phyloP scores from a whole-genome alignment of 1,140 invertebrate species.

The Delia radicum region DNA sequence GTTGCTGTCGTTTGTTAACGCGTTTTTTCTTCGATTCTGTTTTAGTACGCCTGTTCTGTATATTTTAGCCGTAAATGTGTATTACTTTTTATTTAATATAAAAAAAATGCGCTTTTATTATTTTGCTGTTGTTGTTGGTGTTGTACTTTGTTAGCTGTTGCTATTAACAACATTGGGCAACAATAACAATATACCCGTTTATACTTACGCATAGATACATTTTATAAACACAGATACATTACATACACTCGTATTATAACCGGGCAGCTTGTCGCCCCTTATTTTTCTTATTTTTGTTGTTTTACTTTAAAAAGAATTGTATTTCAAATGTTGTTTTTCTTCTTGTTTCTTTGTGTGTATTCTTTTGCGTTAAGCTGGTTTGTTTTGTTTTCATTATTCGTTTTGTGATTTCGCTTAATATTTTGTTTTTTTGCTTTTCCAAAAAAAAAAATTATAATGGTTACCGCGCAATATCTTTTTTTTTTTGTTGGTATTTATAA shows the following conservation, averaged over 20 bases:
- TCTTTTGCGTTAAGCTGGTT: background rate
- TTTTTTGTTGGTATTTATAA: background rate
- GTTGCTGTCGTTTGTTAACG: background rate
- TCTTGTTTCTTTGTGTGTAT: background rate
- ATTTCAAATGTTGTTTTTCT: background rate
- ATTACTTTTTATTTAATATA: background rate
- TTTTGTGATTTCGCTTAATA: background rate
- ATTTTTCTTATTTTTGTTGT: background rate
- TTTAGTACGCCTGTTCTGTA: background rate
- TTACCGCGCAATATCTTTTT: background rate
- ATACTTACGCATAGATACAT: background rate
- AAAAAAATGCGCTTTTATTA: background rate
- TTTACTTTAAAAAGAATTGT: background rate
- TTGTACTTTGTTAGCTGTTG: background rate
- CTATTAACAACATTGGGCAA: background rate
- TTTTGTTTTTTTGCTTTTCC: background rate
- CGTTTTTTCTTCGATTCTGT: background rate
- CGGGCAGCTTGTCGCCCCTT: background rate
- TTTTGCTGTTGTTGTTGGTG: background rate
- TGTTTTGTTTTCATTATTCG: background rate
- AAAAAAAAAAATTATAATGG: background rate
- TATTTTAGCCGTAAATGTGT: background rate
- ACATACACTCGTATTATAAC: background rate
- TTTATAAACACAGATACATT: background rate
- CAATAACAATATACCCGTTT: background rate